Base-by-base conservation (phyloP, 35 echinoderm and acorn worm genomes). In the Apostichopus parvimensis region DNA sequence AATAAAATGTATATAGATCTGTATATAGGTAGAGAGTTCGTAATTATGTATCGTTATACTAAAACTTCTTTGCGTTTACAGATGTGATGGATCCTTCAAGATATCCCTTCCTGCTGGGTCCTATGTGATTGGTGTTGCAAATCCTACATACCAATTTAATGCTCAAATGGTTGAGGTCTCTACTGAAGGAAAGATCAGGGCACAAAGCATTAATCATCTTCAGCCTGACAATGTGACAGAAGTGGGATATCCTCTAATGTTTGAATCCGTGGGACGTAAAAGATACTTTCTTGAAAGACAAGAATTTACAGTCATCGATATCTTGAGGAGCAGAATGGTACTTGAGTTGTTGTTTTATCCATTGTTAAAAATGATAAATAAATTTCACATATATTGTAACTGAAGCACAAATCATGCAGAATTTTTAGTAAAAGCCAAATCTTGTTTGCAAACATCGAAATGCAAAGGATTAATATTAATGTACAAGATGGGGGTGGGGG, bases 271-370 rank as follows among this genome's bases (percentile, higher is more conserved):
- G 71, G 71, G 71, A 22, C 71, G 20, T 75, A 18, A 18, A n/a
- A 18, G 20, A 22, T 75, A 75, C 71, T 75, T 75, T 75, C 17
- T 21, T n/a, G 17, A 7, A 4, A 75, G n/a, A n/a, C 2, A 75
- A 20, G 71, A 75, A 75, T 75, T 75, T 22, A 75, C 14, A 75
- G 7, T 75, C 17, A 75, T 22, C n/a, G 71, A 75, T 22, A n/a
- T 75, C 17, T 75, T 75, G 71, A 75, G 7, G 17, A 75, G 71
- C 71, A 75, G 71, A 75, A 75, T 75, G 71, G 71, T 75, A 75
- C 21, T 18, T 75, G 7, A 61, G 12, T 61, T 61, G 57, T 60
- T 60, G 7, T 61, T 60, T 60, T 60, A 9, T 61, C 12, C 12
- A 9, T 61, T 61, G 12, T 9, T 11, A 61, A 12, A 61, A 12